phyloP scores from a whole-genome alignment of 35 echinoderm and acorn worm genomes.

The Apostichopus japonicus region DNA sequence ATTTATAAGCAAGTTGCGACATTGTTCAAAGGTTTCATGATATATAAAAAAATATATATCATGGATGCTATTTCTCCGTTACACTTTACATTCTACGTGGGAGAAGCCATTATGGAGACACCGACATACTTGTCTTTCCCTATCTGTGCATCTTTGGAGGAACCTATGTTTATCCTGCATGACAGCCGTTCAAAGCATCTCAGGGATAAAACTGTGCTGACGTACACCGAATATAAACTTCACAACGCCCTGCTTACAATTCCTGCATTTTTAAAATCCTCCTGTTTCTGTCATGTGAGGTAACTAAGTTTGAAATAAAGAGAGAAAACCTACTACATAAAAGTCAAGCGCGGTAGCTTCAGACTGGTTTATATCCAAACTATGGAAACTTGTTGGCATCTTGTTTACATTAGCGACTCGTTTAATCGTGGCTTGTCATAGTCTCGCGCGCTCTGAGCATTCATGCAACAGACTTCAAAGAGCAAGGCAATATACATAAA shows the following conservation, averaged over 20 bases:
- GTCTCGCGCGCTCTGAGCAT: background rate
- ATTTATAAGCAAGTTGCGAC: too few species aligned
- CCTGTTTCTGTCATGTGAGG: slow-evolving; percentile 4
- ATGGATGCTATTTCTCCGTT: too few species aligned
- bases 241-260: background rate
- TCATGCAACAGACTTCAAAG: background rate
- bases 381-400: background rate
- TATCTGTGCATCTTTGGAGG: too few species aligned
- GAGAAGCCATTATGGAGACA: too few species aligned
- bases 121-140: too few species aligned
- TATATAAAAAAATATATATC: too few species aligned
- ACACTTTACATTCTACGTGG: too few species aligned
- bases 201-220: background rate
- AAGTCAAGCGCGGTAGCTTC: slow-evolving; percentile 1
- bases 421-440: slow-evolving; percentile 1
- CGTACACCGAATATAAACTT: background rate
- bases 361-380: background rate
- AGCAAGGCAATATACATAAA: too few species aligned
- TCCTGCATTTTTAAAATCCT: background rate
- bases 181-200: background rate
- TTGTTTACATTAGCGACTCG: background rate
- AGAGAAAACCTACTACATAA: background rate
- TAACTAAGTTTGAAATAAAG: slow-evolving; percentile 20
- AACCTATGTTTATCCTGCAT: too few species aligned
- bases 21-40: too few species aligned